Conservation (phyloP, 2,113 vertebrate species). For the Pelobates fuscus region DNA sequence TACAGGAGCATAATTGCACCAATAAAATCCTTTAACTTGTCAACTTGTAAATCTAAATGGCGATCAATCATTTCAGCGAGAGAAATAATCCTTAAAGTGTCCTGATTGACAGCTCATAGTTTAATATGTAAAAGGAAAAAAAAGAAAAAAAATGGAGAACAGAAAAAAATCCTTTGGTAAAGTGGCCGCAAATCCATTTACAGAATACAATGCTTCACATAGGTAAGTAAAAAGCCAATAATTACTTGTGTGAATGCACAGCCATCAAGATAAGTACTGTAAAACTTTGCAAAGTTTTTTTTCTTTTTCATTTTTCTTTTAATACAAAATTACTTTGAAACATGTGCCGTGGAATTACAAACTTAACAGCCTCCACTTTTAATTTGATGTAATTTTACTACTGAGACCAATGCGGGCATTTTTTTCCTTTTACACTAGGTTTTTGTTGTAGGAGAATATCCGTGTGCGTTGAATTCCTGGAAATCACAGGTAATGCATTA, state of each 20-base stretch:
- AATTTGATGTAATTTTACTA: conserved; percentile 5
- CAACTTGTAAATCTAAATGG: conserved; percentile 86
- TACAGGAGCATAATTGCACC: conserved; percentile 87
- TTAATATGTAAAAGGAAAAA: conserved; percentile 68
- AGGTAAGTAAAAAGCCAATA: conserved; percentile 85
- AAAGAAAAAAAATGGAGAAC: conserved; percentile 52
- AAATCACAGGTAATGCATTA: too few species aligned
- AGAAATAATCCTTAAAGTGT: conserved; percentile 85
- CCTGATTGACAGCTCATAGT: conserved; percentile 84
- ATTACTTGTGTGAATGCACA: conserved; percentile 78
- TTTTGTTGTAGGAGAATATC: too few species aligned
- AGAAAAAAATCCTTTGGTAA: conserved; percentile 61
- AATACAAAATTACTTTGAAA: conserved; percentile 65
- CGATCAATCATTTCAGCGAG: conserved; percentile 84
- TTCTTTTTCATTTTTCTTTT: conserved; percentile 52
- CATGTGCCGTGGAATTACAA: conserved; percentile 56
- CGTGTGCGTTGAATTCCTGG: too few species aligned
- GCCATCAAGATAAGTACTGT: conserved; percentile 80
- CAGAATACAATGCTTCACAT: conserved; percentile 83
- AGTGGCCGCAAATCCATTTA: conserved; percentile 85
- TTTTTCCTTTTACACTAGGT: too few species aligned
- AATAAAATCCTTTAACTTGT: conserved; percentile 88
- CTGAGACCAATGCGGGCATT: neutral
- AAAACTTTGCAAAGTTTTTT: conserved; percentile 77
- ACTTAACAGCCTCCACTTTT: neutral